Evolutionary conservation across 2,797 vertebrate genomes (phyloP).

Genomic region (Pogonophryne albipinna): DNA sequence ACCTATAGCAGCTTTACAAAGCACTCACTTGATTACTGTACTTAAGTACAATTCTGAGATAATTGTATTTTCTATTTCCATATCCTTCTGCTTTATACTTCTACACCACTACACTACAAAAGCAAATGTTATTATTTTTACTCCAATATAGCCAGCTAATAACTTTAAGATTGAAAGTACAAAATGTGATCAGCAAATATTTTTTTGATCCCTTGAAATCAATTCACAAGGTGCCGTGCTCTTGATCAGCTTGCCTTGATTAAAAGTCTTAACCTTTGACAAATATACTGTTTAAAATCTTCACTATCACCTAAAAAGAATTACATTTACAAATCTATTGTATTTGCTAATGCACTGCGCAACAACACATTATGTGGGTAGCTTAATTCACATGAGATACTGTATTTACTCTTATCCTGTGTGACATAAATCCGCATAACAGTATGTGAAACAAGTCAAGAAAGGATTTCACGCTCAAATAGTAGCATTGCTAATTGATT

Average conservation of each 20-base stretch:
- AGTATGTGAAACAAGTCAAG: neutral
- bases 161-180: no score
- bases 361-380: neutral
- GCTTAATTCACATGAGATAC: neutral
- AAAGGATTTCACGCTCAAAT: neutral
- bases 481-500: neutral
- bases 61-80: no score
- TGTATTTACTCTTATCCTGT: neutral
- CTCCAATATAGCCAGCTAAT: no score
- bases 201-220: no score
- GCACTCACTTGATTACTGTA: no score
- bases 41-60: no score
- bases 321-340: neutral
- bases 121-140: no score
- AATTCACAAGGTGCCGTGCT: neutral
- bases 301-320: neutral
- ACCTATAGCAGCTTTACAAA: no score
- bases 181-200: no score
- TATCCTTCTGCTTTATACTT: no score
- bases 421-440: neutral
- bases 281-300: neutral
- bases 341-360: neutral
- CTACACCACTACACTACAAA: no score
- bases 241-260: neutral
- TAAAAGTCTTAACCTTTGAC: neutral